Percentiles rank a stretch among this genome's conserved stretches.
Evolutionary conservation across 2,113 vertebrate genomes (phyloP).

Genomic region (Pteruthius melanotis): DNA sequence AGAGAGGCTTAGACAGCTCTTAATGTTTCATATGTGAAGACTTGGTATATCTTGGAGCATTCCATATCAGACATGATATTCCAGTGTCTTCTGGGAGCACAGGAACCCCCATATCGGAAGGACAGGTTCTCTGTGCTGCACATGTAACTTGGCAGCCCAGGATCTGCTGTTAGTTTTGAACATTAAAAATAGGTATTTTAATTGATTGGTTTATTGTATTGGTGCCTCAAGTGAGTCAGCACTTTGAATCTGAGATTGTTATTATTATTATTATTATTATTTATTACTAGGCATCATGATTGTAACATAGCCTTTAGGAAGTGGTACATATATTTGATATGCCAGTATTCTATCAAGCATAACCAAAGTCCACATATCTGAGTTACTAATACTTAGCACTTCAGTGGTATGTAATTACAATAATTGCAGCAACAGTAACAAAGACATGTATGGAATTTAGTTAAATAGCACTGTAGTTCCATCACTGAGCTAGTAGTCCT

Average conservation of each 20-base stretch:
- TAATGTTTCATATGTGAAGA: not conserved
- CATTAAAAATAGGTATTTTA: not conserved
- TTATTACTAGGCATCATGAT: slow-evolving; percentile 58
- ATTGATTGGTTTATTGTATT: slow-evolving; percentile 14
- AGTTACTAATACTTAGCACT: slow-evolving; percentile 54
- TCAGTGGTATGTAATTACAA: slow-evolving; percentile 45
- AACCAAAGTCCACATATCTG: slow-evolving; percentile 64
- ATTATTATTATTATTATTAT: slow-evolving; percentile 9
- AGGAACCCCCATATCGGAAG: not conserved
- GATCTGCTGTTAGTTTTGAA: not conserved
- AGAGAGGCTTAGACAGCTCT: not conserved
- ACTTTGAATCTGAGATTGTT: slow-evolving; percentile 50
- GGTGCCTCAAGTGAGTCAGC: slow-evolving; percentile 57
- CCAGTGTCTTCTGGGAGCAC: not conserved
- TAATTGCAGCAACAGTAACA: not conserved
- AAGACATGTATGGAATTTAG: slow-evolving; percentile 27
- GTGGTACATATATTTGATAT: slow-evolving; percentile 49
- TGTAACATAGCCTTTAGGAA: slow-evolving; percentile 65
- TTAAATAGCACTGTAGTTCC: slow-evolving; percentile 43
- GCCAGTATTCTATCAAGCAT: slow-evolving; percentile 54
- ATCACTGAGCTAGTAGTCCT: slow-evolving; percentile 41
- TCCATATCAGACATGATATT: not conserved
- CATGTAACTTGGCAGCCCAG: not conserved
- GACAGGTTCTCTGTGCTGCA: not conserved
- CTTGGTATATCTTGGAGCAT: not conserved